Evolutionary conservation across 2,888 invertebrate species (phyloP).

Genomic region (Danaus chrysippus): DNA sequence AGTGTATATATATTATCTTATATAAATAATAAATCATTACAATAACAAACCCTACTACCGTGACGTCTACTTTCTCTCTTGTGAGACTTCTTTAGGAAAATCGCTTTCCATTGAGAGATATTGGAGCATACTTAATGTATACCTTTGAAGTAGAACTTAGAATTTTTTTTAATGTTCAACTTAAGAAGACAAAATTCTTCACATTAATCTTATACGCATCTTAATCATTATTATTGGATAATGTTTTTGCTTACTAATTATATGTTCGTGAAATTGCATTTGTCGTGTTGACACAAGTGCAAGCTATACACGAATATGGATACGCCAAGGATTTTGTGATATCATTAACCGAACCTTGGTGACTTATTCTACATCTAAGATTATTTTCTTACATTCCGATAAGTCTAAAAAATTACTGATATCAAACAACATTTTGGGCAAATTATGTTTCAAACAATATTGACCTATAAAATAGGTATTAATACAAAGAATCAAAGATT

Average conservation of each 20-base stretch:
- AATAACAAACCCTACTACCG: not conserved
- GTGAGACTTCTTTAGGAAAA: not conserved
- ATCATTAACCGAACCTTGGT: not conserved
- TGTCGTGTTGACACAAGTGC: not conserved
- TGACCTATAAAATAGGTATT: no score
- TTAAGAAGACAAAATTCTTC: no score
- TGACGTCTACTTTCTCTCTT: constrained; percentile 2
- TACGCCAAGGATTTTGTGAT: not conserved
- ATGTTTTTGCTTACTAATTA: not conserved
- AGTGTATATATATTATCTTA: not conserved
- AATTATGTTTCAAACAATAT: no score
- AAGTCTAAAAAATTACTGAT: no score
- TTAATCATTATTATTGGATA: no score
- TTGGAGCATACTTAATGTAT: no score
- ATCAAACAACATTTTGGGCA: no score
- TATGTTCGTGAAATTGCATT: not conserved
- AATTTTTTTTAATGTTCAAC: no score
- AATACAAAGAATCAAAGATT: no score
- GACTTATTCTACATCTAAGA: not conserved
- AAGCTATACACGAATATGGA: not conserved
- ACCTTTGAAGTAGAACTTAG: no score
- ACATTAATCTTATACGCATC: no score
- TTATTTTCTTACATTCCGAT: no score
- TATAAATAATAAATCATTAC: not conserved
- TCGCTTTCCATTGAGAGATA: not conserved